Base-by-base conservation (phyloP, 2,888 invertebrate genomes). In the Phyllotreta cruciferae region DNA sequence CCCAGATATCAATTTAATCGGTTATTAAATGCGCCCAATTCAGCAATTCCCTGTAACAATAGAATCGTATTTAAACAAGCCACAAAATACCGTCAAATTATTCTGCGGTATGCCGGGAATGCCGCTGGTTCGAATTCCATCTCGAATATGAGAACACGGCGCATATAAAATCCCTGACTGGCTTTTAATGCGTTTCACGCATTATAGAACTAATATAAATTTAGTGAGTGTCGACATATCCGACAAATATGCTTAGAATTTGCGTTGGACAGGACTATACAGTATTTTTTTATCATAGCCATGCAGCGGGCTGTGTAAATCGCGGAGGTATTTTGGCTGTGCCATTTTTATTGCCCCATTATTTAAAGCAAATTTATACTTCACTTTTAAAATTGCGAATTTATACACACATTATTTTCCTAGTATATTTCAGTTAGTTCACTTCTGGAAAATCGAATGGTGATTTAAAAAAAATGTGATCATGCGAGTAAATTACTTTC, bases 291-390 rank as follows among this genome's bases (percentile, higher is more conserved):
- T 35, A 41, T 14, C 39, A 58, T n/a, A 37, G n/a, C 35, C 36
- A 4, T 41, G 13, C 38, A 6, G 50, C 42, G 38, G 37, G 13
- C 50, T 36, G 60, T 60, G 60, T 60, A 52, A 60, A 60, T 53
- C 52, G 36, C 36, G 36, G 44, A 60, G 44, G 60, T 50, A 13
- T 44, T 60, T 60, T 41, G 60, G 52, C 41, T 52, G 42, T 60
- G 60, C 53, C 60, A 60, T 60, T 60, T 60, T 60, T 60, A 60
- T 60, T 37, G 60, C 44, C 44, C 44, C 45, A 47, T 60, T 60
- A 44, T 42, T 60, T 38, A 42, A 52, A 36, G 52, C 14, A 36
- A 60, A 60, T 60, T 60, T 60, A 60, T 60, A 42, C 24, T 42
- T 44, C 44, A 36, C 58, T 44, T 58, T 52, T 42, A 37, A 52